phyloP scores from a whole-genome alignment of 2,113 vertebrate genomes.

The Sterrhoptilus dennistouni region DNA sequence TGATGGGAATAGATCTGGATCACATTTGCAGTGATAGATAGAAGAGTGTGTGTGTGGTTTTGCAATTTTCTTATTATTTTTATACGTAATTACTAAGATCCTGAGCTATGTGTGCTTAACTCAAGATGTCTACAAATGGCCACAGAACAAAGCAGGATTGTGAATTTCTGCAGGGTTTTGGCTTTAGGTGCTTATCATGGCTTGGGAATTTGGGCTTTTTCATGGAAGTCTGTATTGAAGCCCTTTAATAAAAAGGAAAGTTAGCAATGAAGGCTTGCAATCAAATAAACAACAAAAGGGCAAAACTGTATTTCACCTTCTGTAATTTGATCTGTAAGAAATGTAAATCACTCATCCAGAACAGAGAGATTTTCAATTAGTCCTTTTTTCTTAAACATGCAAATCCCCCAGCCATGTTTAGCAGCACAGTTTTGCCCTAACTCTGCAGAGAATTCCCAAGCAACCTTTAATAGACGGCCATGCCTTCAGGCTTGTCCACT shows the following conservation, averaged over 20 bases:
- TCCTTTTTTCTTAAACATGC: slow-evolving; percentile 60
- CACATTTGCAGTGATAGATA: background rate
- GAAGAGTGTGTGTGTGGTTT: background rate
- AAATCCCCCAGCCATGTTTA: slow-evolving; percentile 64
- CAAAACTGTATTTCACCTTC: slow-evolving; percentile 17
- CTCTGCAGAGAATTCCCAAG: slow-evolving; percentile 64
- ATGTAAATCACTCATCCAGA: slow-evolving; percentile 45
- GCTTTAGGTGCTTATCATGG: background rate
- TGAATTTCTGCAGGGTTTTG: background rate
- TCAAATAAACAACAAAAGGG: slow-evolving; percentile 40
- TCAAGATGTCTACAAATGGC: background rate
- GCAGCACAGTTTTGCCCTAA: slow-evolving; percentile 53
- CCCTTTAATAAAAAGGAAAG: background rate
- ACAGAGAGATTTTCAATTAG: slow-evolving; percentile 61
- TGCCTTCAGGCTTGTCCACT: slow-evolving; percentile 70
- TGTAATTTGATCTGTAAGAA: slow-evolving; percentile 43
- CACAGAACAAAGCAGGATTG: background rate
- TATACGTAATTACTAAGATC: background rate
- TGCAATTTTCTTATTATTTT: background rate
- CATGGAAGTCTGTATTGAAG: background rate
- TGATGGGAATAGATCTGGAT: background rate
- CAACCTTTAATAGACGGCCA: slow-evolving; percentile 66
- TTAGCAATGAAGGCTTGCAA: background rate
- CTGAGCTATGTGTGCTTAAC: background rate
- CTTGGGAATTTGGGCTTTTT: background rate